Evolutionary conservation across 2,113 vertebrate genomes (phyloP).

Genomic region (Dipodomys stephensi): DNA sequence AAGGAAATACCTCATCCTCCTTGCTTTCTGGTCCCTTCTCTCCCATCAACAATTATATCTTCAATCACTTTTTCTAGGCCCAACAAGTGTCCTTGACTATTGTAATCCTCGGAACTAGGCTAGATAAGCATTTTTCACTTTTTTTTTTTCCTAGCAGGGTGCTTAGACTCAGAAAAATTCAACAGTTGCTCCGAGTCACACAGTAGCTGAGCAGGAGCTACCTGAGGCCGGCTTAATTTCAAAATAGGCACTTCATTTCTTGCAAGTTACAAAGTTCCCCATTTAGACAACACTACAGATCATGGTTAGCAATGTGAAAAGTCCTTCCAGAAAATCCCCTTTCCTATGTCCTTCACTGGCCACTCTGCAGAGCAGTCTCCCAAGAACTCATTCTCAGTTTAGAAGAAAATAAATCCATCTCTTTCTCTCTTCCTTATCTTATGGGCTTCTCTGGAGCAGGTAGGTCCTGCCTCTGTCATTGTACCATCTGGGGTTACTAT

Average conservation of each 20-base stretch:
- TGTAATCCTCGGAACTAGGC: not conserved
- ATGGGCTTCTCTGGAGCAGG: not conserved
- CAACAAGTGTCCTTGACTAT: not conserved
- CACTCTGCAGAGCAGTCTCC: not conserved
- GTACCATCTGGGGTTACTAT: not conserved
- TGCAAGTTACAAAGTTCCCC: slow-evolving; percentile 17
- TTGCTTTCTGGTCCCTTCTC: not conserved
- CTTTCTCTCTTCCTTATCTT: not conserved
- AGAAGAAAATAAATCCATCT: not conserved
- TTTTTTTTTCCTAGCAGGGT: not conserved
- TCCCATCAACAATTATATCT: not conserved
- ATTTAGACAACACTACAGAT: not conserved
- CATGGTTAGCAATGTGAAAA: not conserved
- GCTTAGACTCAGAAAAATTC: not conserved
- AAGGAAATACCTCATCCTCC: not conserved
- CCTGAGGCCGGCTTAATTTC: not conserved
- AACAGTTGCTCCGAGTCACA: not conserved
- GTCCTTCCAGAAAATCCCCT: not conserved
- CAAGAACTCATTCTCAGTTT: not conserved
- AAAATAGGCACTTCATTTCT: not conserved
- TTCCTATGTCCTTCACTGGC: not conserved
- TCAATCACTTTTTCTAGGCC: not conserved
- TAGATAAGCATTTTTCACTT: not conserved
- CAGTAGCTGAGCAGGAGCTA: not conserved
- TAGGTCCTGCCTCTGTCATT: not conserved